Evolutionary conservation across 2,797 vertebrate genomes (phyloP).

Genomic region (Notoglanidium macrostoma): DNA sequence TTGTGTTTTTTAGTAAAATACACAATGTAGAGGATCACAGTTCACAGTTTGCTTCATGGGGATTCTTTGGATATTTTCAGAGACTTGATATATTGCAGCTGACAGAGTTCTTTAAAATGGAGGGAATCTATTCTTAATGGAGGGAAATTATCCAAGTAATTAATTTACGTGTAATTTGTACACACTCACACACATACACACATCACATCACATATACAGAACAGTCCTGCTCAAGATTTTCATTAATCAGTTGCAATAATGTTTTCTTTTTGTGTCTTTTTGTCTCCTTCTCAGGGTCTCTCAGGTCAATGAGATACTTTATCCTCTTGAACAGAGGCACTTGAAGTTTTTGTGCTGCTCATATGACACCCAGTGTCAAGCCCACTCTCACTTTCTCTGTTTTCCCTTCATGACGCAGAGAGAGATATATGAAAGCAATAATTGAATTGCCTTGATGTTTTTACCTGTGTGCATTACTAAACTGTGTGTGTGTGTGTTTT

Average conservation of each 20-base stretch:
- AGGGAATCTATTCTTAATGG: neutral
- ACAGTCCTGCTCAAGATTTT: neutral
- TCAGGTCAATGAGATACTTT: slow-evolving; percentile 34
- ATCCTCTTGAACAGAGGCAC: slow-evolving; percentile 41
- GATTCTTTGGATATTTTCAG: neutral
- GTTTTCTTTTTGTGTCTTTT: slow-evolving; percentile 5
- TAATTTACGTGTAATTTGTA: neutral
- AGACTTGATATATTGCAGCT: neutral
- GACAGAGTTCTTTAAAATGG: neutral
- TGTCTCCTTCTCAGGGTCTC: slow-evolving; percentile 19
- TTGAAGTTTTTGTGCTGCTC: slow-evolving; percentile 31
- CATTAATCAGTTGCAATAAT: neutral
- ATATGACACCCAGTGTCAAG: neutral
- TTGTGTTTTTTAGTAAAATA: neutral
- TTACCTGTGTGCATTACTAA: slow-evolving; percentile 3
- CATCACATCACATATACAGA: neutral
- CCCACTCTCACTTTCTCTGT: slow-evolving; percentile 14
- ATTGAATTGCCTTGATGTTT: neutral
- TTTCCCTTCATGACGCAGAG: neutral
- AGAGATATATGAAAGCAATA: neutral
- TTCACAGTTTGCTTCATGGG: neutral
- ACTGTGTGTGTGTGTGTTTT: slow-evolving; percentile 4
- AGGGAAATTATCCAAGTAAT: neutral
- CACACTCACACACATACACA: neutral
- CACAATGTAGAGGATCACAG: neutral